A percentile compares a stretch with the other conserved stretches of the same genome.
phyloP scores from a whole-genome alignment of 2,113 vertebrate genomes.

The Cervus canadensis region DNA sequence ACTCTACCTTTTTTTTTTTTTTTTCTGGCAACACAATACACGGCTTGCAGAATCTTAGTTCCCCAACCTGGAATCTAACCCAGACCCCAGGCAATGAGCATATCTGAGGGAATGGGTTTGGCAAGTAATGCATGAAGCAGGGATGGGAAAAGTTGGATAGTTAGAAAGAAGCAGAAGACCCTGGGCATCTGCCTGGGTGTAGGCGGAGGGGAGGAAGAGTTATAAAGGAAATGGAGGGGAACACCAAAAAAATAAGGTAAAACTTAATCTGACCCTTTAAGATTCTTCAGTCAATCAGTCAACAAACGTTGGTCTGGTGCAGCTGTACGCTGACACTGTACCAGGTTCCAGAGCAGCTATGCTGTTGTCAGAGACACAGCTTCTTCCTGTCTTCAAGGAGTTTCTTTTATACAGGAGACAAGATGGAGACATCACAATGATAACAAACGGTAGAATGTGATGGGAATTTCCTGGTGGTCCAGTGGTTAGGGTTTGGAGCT shows the following conservation, averaged over 20 bases:
- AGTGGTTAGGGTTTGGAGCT: neutral
- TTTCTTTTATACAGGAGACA: neutral
- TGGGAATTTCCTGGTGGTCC: neutral
- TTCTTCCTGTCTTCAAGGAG: neutral
- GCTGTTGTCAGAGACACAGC: neutral
- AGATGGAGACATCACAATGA: neutral
- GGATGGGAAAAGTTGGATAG: neutral
- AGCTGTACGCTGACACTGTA: neutral
- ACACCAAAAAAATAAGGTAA: neutral
- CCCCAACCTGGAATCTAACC: neutral
- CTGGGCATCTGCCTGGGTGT: neutral
- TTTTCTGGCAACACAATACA: neutral
- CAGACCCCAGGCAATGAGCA: neutral
- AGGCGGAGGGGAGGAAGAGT: neutral
- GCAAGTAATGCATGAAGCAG: neutral
- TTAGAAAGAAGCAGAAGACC: neutral
- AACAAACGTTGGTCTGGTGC: neutral
- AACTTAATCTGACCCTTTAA: neutral
- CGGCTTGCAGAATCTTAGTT: neutral
- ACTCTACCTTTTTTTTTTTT: neutral
- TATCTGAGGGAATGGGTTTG: neutral
- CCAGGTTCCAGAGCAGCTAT: neutral
- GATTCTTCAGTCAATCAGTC: neutral
- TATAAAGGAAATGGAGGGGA: neutral
- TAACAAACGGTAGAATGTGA: neutral